Evolutionary conservation across 2,113 vertebrate genomes (phyloP).

Genomic region (Actenoides hombroni): DNA sequence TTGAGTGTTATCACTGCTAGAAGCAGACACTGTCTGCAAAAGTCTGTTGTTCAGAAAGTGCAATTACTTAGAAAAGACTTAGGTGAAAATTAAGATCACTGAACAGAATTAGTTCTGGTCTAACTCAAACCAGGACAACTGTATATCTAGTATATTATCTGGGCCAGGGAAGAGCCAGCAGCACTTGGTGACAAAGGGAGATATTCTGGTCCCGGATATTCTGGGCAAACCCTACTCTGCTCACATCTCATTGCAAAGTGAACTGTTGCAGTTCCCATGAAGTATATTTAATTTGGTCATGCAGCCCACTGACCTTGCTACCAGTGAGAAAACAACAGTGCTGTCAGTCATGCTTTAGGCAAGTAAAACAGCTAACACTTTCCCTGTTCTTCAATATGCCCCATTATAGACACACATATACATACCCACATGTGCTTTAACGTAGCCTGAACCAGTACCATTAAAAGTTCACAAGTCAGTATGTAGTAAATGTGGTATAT

Average conservation of each 20-base stretch:
- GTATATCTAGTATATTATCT: constrained; percentile 25
- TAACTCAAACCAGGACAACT: too few relatives aligned
- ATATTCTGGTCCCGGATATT: background rate
- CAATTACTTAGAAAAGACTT: too few relatives aligned
- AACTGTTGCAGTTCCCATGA: constrained; percentile 32
- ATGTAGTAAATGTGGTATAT: background rate
- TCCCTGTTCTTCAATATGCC: constrained; percentile 33
- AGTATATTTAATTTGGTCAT: constrained; percentile 58
- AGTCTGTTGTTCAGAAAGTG: too few relatives aligned
- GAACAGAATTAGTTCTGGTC: too few relatives aligned
- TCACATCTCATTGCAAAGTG: background rate
- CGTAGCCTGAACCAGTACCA: background rate
- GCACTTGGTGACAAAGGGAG: background rate
- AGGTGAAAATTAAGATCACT: too few relatives aligned
- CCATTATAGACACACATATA: background rate
- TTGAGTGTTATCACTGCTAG: too few relatives aligned
- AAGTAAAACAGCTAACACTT: constrained; percentile 53
- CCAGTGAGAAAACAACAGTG: constrained; percentile 49
- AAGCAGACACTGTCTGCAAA: too few relatives aligned
- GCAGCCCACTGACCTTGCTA: constrained; percentile 44
- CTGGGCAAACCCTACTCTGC: background rate
- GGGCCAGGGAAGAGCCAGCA: background rate
- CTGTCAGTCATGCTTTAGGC: constrained; percentile 58
- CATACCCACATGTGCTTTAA: background rate
- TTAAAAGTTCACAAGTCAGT: constrained; percentile 5